Conservation (phyloP, 1,140 invertebrate species). For the Cherax destructor region DNA sequence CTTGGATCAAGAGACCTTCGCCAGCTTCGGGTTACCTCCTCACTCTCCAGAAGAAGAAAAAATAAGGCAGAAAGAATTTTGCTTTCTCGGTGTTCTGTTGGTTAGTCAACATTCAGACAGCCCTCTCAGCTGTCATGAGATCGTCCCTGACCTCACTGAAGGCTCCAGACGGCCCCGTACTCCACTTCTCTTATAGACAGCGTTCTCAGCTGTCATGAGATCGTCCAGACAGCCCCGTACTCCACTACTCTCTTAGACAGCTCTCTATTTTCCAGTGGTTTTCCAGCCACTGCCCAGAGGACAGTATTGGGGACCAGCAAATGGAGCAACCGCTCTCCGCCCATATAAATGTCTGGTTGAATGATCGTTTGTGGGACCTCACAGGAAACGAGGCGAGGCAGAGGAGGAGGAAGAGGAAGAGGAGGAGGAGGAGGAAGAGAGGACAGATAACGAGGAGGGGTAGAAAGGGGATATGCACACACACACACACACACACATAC, state of each 20-base stretch:
- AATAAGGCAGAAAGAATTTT: no score
- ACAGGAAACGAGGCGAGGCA: slow-evolving; percentile 50
- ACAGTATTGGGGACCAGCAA: slow-evolving; percentile 45
- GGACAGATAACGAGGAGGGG: background rate
- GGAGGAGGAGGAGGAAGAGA: background rate
- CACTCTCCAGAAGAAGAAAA: no score
- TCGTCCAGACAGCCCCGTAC: background rate
- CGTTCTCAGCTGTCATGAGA: background rate
- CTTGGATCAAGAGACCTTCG: no score
- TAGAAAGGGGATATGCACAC: background rate
- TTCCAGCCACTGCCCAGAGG: slow-evolving; percentile 50
- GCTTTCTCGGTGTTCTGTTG: no score
- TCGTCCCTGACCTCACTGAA: background rate
- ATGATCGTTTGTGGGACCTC: slow-evolving; percentile 66
- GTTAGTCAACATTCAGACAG: background rate
- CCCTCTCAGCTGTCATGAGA: background rate
- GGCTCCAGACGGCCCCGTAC: background rate
- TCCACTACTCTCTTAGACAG: background rate
- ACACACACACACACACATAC: background rate
- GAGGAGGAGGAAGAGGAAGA: slow-evolving; percentile 16
- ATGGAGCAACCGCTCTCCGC: slow-evolving; percentile 50
- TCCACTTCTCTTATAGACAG: background rate
- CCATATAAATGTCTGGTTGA: slow-evolving; percentile 67
- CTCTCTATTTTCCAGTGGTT: slow-evolving; percentile 48
- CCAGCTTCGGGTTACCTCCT: no score